Conservation (phyloP, 2,888 invertebrate genomes). For the Hecatera dysodea region DNA sequence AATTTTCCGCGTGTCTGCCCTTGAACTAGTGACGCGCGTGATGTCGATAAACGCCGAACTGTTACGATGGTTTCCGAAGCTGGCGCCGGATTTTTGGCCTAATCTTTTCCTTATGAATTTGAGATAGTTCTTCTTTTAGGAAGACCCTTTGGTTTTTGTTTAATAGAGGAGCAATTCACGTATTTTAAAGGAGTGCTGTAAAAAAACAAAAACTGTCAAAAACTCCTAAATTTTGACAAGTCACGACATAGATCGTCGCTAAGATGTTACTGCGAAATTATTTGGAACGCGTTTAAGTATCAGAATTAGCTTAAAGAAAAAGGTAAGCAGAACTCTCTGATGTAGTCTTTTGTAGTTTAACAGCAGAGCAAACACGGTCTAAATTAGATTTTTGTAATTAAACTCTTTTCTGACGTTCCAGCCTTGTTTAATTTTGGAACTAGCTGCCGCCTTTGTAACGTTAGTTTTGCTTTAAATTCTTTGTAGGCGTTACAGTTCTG, state of each 20-base stretch:
- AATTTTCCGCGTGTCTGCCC: constrained; percentile 74
- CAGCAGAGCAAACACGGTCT: too few relatives aligned
- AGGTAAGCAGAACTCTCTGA: neutral
- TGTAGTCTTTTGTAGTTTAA: too few relatives aligned
- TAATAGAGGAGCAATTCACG: too few relatives aligned
- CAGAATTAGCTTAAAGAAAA: neutral
- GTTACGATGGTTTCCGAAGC: constrained; percentile 35
- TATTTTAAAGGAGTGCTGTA: neutral
- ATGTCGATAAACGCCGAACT: constrained; percentile 62
- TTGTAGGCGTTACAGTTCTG: neutral
- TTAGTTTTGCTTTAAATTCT: neutral
- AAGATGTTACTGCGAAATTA: too few relatives aligned
- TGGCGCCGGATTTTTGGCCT: neutral
- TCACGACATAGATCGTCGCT: too few relatives aligned
- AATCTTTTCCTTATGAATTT: neutral
- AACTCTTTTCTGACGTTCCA: too few relatives aligned
- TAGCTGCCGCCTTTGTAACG: neutral
- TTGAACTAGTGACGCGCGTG: constrained; percentile 75
- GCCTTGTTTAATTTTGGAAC: neutral
- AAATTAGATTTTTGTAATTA: neutral
- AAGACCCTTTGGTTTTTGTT: neutral
- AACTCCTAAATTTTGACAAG: too few relatives aligned
- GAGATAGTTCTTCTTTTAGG: neutral
- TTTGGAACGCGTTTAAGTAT: too few relatives aligned
- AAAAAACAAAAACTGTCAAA: neutral